Evolutionary conservation across 1,140 invertebrate species (phyloP), one percentile per base, ranked within the genome.

Genomic region (Olivierus martensii): DNA sequence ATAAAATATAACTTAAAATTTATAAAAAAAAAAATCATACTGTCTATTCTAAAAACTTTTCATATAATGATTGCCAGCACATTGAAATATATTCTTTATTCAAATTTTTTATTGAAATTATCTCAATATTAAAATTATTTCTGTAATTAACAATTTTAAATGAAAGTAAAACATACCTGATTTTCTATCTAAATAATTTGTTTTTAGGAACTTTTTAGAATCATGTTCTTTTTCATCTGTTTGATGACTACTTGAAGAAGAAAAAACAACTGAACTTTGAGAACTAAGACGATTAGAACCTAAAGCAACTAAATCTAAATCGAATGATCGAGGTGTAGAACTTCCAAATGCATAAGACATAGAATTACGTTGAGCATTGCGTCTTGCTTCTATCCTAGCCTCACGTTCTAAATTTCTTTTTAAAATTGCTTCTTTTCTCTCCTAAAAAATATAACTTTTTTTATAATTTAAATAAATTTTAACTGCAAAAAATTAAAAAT

Each of bases 301-400:
- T 17, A 58, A 49, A 37, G 49, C 53, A 28, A 46, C 57, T n/a
- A 58, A 41, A 44, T 58, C 57, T 15, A 58, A 21, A 38, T 89
- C 86, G 60, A 89, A 69, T 73, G 88, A 82, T 52, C 87, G 74
- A 49, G 87, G 87, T 45, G 86, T 90, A 49, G 85, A 89, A 62
- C 85, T 89, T 37, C 87, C 87, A 71, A 90, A 90, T 38, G 86
- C 87, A 72, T 88, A 90, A n/a, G 79, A 78, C 55, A 77, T 73
- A 38, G 74, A 77, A 67, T 77, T 79, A 56, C 78, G 73, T 64
- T 84, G 81, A 66, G 80, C 79, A 62, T 75, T 76, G 60, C 73
- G 75, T 66, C 79, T 82, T 38, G 78, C 75, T 69, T 89, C 85
- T 59, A 89, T 74, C 58, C 85, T 77, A 42, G 84, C 82, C 62